These are phyloP conservation scores for Montipora cactus DNA, from an alignment of 64 coral and sea anemone species.

Conservation along the genomic window DNA sequence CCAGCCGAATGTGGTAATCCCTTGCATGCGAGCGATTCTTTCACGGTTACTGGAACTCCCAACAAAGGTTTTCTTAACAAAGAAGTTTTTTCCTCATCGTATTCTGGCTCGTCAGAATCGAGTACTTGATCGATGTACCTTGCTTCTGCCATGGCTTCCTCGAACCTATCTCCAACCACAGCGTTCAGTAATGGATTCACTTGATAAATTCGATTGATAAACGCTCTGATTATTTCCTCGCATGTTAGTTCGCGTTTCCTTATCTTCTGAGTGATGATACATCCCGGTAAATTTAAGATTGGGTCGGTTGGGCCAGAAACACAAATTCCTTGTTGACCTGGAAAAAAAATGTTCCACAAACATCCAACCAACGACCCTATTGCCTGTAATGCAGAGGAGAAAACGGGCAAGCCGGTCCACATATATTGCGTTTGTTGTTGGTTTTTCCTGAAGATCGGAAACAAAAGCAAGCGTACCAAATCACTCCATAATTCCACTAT, in stretches of 20 bases:
- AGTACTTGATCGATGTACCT: conserved; percentile 69
- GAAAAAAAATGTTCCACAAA: conserved; percentile 59
- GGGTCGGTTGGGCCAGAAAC: conserved; percentile 25
- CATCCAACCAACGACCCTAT: conserved; percentile 38
- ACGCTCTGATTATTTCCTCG: conserved; percentile 46
- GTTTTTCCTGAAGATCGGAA: no score
- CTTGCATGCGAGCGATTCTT: conserved; percentile 82
- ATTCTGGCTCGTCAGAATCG: conserved; percentile 17
- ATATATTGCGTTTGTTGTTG: no score
- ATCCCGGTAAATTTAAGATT: conserved; percentile 63
- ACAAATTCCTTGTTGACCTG: conserved; percentile 39
- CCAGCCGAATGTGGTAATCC: conserved; percentile 79
- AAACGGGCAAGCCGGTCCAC: no score
- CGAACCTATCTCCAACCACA: conserved; percentile 72
- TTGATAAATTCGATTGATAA: conserved; percentile 69
- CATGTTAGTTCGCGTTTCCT: conserved; percentile 42
- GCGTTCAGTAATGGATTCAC: conserved; percentile 84
- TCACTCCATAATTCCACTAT: no score
- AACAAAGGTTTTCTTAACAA: conserved; percentile 75
- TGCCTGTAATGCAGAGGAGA: no score
- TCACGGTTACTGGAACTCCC: conserved; percentile 80
- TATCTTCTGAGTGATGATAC: conserved; percentile 53
- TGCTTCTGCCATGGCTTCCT: conserved; percentile 77
- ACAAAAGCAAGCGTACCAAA: no score
- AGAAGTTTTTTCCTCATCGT: conserved; percentile 49